Conservation (phyloP, 2,888 invertebrate genomes). For the Zhengitettix transpicula region DNA sequence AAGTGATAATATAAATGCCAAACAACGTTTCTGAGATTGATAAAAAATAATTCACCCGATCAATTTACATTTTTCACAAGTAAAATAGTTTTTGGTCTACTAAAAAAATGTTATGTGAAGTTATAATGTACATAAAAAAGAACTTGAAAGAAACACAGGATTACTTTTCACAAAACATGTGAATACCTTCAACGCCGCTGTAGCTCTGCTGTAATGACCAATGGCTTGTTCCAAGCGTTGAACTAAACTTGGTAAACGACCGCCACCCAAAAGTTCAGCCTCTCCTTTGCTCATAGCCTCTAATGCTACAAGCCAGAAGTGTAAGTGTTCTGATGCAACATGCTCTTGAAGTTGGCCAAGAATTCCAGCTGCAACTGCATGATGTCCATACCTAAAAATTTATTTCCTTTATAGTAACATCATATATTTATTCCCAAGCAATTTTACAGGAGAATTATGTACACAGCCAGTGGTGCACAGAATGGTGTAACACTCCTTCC, state of each 20-base stretch:
- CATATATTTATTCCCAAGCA: no score
- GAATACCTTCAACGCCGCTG: constrained; percentile 38
- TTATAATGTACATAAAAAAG: no score
- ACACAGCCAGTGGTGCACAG: no score
- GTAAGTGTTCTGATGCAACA: constrained; percentile 72
- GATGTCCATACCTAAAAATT: constrained; percentile 51
- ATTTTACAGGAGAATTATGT: neutral
- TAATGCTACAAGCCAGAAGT: constrained; percentile 77
- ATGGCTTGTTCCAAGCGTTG: constrained; percentile 35
- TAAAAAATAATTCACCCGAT: no score
- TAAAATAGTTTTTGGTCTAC: no score
- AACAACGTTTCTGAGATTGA: no score
- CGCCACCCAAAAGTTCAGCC: constrained; percentile 37
- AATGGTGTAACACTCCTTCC: no score
- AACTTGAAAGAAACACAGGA: no score
- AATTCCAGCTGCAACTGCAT: constrained; percentile 47
- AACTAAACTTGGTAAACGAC: constrained; percentile 24
- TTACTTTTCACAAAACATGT: neutral
- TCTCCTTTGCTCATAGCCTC: constrained; percentile 60
- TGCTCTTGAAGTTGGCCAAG: constrained; percentile 43
- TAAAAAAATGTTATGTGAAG: no score
- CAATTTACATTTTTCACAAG: neutral
- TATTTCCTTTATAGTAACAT: neutral
- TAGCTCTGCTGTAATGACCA: constrained; percentile 45
- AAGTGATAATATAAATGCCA: no score